phyloP scores from a whole-genome alignment of 2,888 invertebrate genomes.

The Agonum fuliginosum region DNA sequence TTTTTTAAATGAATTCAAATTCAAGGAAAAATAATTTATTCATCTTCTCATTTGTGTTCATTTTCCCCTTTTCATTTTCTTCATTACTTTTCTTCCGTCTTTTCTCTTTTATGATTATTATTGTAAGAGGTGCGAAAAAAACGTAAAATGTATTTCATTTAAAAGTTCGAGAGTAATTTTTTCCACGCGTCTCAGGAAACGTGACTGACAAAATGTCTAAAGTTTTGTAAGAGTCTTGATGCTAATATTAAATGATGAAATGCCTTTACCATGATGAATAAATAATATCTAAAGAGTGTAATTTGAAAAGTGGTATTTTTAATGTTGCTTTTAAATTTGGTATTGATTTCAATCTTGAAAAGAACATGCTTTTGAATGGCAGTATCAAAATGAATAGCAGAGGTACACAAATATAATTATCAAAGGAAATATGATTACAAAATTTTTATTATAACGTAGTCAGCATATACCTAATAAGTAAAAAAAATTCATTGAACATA shows the following conservation, averaged over 20 bases:
- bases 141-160: slow-evolving; percentile 50
- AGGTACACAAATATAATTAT: too few species aligned
- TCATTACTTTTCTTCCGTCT: slow-evolving; percentile 8
- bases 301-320: slow-evolving; percentile 36
- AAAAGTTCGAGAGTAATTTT: slow-evolving; percentile 48
- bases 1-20: too few species aligned
- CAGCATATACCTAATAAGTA: too few species aligned
- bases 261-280: slow-evolving; percentile 43
- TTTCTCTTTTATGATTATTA: slow-evolving; percentile 52
- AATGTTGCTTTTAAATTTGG: slow-evolving; percentile 22
- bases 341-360: slow-evolving; percentile 14
- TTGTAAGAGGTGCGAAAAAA: slow-evolving; percentile 32
- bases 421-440: too few species aligned
- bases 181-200: slow-evolving; percentile 13
- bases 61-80: slow-evolving; percentile 22
- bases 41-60: slow-evolving; percentile 32
- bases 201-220: slow-evolving; percentile 41
- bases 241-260: slow-evolving; percentile 39
- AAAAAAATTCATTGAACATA: too few species aligned
- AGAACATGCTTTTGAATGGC: slow-evolving; percentile 3
- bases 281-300: slow-evolving; percentile 38
- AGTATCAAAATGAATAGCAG: too few species aligned
- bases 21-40: slow-evolving; percentile 1
- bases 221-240: slow-evolving; percentile 25
- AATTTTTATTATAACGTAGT: too few species aligned